A percentile compares a stretch with the other conserved stretches of the same genome.
phyloP scores from a whole-genome alignment of 2,888 invertebrate genomes.

The Phaedon cochleariae region DNA sequence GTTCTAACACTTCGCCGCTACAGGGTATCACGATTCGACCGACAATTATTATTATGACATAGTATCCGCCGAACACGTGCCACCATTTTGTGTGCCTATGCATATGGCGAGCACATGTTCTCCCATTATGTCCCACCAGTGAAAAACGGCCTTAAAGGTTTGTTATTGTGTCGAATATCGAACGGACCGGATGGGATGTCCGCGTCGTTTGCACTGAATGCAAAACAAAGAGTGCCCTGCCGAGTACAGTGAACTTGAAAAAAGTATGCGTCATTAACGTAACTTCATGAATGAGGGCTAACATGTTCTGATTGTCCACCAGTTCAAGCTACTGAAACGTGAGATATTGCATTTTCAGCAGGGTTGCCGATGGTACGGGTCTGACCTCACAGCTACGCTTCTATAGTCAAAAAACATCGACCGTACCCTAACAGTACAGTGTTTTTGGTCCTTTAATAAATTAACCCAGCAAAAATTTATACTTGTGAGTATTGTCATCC shows the following conservation, averaged over 20 bases:
- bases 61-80: conserved; percentile 17
- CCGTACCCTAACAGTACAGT: too few species aligned
- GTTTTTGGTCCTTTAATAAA: too few species aligned
- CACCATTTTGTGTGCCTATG: conserved; percentile 7
- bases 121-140: conserved; percentile 7
- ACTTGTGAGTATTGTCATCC: too few species aligned
- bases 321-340: too few species aligned
- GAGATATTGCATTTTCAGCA: too few species aligned
- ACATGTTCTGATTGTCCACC: too few species aligned
- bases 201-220: conserved; percentile 20
- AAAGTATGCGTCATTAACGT: too few species aligned
- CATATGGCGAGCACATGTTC: conserved; percentile 24
- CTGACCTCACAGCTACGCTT: too few species aligned
- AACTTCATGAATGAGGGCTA: too few species aligned
- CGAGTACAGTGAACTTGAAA: neutral
- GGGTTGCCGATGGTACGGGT: too few species aligned
- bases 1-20: conserved; percentile 21
- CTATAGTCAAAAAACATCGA: too few species aligned
- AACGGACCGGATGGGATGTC: conserved; percentile 25
- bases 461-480: too few species aligned
- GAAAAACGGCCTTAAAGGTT: conserved; percentile 20
- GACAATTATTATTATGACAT: conserved; percentile 9
- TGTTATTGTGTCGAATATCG: conserved; percentile 21
- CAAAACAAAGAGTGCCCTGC: conserved; percentile 19
- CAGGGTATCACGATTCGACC: neutral